Evolutionary conservation across 2,113 vertebrate species (phyloP).

Genomic region (Psittacula cyanocephala): DNA sequence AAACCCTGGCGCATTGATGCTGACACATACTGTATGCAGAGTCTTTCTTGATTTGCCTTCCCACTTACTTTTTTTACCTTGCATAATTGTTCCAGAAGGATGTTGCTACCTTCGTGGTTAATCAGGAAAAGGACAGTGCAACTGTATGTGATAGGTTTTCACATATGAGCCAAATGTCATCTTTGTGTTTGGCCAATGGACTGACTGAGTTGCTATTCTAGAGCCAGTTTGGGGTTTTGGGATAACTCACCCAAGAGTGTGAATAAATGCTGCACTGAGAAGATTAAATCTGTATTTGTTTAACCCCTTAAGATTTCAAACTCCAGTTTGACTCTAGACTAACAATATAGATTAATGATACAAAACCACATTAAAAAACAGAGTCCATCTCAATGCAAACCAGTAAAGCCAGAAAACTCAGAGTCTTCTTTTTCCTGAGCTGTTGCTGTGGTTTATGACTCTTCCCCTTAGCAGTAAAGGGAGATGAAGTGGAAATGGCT

Average conservation of each 20-base stretch:
- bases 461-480: neutral
- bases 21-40: neutral
- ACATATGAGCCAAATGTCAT: neutral
- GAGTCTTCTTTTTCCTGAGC: neutral
- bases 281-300: neutral
- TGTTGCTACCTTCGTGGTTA: neutral
- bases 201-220: neutral
- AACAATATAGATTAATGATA: neutral
- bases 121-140: neutral
- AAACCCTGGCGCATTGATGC: neutral
- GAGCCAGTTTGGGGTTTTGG: neutral
- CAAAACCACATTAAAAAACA: neutral
- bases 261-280: neutral
- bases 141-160: neutral
- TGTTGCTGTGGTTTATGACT: constrained; percentile 18
- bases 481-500: constrained; percentile 40
- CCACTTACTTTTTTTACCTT: neutral
- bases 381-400: neutral
- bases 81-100: neutral
- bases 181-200: neutral
- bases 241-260: neutral
- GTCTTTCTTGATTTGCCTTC: neutral
- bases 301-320: neutral
- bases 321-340: neutral
- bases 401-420: neutral